These are phyloP conservation scores for Corydoras sp. DNA, from an alignment of 2,113 vertebrate species.

Conservation along the genomic window DNA sequence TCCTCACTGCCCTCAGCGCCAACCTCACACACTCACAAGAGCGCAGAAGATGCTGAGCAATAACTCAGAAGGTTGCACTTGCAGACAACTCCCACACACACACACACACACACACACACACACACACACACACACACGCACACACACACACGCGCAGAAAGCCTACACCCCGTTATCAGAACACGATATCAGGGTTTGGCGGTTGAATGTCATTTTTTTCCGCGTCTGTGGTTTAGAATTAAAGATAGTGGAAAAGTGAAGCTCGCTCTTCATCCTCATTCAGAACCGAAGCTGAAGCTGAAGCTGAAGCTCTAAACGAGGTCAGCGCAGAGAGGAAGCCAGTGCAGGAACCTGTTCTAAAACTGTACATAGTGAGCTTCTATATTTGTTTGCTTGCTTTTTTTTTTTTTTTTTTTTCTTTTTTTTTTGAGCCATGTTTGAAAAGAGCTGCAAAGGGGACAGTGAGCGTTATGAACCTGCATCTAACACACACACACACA, in stretches of 20 bases:
- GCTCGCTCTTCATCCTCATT: background rate
- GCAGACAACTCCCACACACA: slow-evolving; percentile 5
- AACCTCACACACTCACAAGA: background rate
- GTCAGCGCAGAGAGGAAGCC: too few relatives aligned
- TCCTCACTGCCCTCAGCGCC: background rate
- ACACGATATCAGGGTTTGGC: background rate
- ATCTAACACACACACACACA: too few relatives aligned
- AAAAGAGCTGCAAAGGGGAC: too few relatives aligned
- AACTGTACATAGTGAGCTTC: too few relatives aligned
- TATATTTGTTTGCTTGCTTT: too few relatives aligned
- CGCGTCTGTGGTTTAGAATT: background rate
- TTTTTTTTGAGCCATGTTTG: too few relatives aligned
- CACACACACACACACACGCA: background rate
- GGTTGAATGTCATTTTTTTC: background rate
- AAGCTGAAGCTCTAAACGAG: too few relatives aligned
- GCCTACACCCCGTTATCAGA: background rate
- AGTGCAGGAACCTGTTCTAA: too few relatives aligned
- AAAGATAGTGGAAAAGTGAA: background rate
- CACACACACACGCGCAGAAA: background rate
- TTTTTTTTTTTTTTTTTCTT: too few relatives aligned
- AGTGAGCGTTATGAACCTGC: too few relatives aligned
- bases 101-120: background rate
- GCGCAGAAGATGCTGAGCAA: background rate
- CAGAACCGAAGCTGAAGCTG: background rate
- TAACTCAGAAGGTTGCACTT: slow-evolving; percentile 5